Conservation (phyloP, 2,113 vertebrate genomes). For the Hemiprocne comata region DNA sequence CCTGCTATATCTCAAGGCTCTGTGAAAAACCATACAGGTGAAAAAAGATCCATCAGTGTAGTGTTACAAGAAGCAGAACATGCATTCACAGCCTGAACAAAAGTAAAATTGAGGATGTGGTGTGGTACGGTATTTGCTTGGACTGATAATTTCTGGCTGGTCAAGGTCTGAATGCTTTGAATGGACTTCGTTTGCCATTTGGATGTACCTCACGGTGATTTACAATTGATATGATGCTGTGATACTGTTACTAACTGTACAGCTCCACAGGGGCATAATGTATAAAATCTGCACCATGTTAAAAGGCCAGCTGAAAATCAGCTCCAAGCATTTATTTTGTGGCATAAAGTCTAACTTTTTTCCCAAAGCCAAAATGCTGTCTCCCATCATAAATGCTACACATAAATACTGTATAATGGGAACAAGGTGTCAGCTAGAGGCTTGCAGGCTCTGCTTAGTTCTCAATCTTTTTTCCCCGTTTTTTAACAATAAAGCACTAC, state of each 20-base stretch:
- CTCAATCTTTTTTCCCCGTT: neutral
- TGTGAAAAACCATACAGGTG: slow-evolving; percentile 43
- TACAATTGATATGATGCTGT: neutral
- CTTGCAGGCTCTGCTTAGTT: neutral
- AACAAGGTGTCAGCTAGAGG: slow-evolving; percentile 36
- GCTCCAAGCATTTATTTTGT: slow-evolving; percentile 13
- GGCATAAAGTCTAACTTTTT: slow-evolving; percentile 7
- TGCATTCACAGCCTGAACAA: neutral
- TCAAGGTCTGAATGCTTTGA: neutral
- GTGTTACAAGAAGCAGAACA: slow-evolving; percentile 58
- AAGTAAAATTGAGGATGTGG: slow-evolving; percentile 18
- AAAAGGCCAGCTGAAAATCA: slow-evolving; percentile 27
- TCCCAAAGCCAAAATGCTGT: slow-evolving; percentile 19
- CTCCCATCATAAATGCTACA: neutral
- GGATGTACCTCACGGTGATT: neutral
- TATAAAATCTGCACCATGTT: neutral
- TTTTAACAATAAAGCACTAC: neutral
- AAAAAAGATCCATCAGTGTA: slow-evolving; percentile 44
- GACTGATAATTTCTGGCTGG: slow-evolving; percentile 13
- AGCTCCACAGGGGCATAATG: neutral
- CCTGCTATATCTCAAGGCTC: slow-evolving; percentile 16
- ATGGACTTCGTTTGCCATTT: neutral
- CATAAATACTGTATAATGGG: slow-evolving; percentile 25
- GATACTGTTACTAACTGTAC: neutral
- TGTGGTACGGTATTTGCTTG: neutral